A percentile compares a stretch with the other conserved stretches of the same genome.
phyloP scores from a whole-genome alignment of 2,797 vertebrate species.

The Sebastes melanostomus region DNA sequence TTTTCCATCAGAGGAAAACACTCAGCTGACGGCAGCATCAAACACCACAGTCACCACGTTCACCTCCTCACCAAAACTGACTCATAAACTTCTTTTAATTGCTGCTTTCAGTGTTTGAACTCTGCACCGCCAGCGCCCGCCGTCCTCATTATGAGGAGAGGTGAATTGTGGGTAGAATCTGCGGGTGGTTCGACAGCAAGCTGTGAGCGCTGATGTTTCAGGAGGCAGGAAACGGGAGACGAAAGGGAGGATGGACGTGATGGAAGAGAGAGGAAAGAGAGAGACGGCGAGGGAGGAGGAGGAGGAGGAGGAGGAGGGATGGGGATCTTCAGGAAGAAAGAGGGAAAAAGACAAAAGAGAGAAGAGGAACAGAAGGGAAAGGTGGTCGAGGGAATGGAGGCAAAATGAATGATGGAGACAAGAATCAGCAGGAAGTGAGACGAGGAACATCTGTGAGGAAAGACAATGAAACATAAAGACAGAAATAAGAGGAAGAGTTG shows the following conservation, averaged over 20 bases:
- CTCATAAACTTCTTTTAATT: conserved; percentile 54
- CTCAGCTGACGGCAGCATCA: conserved; percentile 35
- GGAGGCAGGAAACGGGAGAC: conserved; percentile 42
- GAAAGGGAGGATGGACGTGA: conserved; percentile 20
- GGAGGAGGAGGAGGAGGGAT: too few species aligned
- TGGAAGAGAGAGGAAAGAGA: background rate
- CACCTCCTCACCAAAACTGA: conserved; percentile 39
- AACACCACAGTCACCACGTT: background rate
- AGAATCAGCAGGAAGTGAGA: background rate
- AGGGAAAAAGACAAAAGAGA: background rate
- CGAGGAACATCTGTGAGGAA: background rate
- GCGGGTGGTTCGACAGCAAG: conserved; percentile 52
- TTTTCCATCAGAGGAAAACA: conserved; percentile 6
- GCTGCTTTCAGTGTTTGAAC: conserved; percentile 56
- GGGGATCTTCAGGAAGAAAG: background rate
- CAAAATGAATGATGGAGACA: background rate
- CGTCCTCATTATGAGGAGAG: conserved; percentile 62
- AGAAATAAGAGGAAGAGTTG: background rate
- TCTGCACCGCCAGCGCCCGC: conserved; percentile 31
- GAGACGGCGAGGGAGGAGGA: background rate
- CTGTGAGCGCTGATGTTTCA: conserved; percentile 63
- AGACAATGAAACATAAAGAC: background rate
- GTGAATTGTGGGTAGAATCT: conserved; percentile 60
- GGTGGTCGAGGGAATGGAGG: conserved; percentile 3
- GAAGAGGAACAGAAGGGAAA: background rate